Conservation (phyloP, 2,113 vertebrate genomes). For the Cepphus grylle region DNA sequence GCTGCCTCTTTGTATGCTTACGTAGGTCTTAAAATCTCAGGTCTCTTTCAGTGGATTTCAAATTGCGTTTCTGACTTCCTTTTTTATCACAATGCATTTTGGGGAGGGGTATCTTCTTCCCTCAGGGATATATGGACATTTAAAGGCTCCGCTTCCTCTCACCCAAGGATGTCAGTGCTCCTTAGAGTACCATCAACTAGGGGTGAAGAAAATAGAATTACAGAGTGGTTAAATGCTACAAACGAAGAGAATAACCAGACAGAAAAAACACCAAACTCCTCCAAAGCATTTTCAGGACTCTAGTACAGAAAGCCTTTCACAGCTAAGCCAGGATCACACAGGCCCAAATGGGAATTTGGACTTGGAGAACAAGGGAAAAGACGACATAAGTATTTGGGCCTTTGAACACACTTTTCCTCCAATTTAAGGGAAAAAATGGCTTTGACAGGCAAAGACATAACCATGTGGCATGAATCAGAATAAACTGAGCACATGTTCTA, state of each 20-base stretch:
- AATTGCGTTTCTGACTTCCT: background rate
- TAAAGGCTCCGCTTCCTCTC: background rate
- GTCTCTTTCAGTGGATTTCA: background rate
- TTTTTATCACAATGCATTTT: background rate
- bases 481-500: slow-evolving; percentile 11
- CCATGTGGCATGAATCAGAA: slow-evolving; percentile 21
- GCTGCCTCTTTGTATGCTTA: background rate
- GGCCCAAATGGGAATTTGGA: background rate
- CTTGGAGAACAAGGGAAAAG: background rate
- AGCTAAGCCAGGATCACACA: background rate
- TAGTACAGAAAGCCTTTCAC: background rate
- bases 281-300: background rate
- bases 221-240: background rate
- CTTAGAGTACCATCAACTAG: background rate
- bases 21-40: background rate
- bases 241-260: background rate
- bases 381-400: background rate
- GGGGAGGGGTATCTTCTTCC: background rate
- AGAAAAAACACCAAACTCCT: slow-evolving; percentile 6
- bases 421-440: background rate
- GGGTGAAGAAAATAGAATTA: background rate
- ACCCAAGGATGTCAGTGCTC: background rate
- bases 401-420: background rate
- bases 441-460: background rate
- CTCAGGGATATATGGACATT: background rate